phyloP scores from a whole-genome alignment of 1,140 invertebrate species.

The Drosophila truncata region DNA sequence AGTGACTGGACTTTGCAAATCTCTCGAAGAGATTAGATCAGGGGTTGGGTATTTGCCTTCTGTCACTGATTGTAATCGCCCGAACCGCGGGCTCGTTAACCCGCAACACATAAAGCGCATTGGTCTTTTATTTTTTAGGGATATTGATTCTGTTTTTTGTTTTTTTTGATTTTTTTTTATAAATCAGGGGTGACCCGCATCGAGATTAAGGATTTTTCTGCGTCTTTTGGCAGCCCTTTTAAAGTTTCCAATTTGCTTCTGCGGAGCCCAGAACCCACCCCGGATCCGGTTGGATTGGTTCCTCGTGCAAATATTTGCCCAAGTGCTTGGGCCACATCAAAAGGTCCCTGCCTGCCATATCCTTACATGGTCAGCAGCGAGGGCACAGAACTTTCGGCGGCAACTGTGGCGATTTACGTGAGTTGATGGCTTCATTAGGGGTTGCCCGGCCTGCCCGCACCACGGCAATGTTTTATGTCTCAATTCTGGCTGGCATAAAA shows the following conservation, averaged over 20 bases:
- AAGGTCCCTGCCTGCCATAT: slow-evolving; percentile 53
- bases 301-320: slow-evolving; percentile 68
- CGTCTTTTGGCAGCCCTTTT: slow-evolving; percentile 60
- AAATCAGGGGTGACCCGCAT: slow-evolving; percentile 75
- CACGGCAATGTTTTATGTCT: slow-evolving; percentile 70
- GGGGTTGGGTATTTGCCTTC: slow-evolving; percentile 62
- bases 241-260: slow-evolving; percentile 36
- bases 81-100: slow-evolving; percentile 72
- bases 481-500: slow-evolving; percentile 66
- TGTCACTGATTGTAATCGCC: slow-evolving; percentile 80
- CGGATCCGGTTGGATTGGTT: slow-evolving; percentile 42
- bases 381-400: slow-evolving; percentile 57
- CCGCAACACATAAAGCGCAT: slow-evolving; percentile 55
- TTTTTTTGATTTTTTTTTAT: slow-evolving; percentile 34
- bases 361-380: slow-evolving; percentile 76
- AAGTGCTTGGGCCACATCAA: slow-evolving; percentile 73
- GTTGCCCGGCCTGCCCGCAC: slow-evolving; percentile 53
- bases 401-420: slow-evolving; percentile 61
- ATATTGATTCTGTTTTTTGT: slow-evolving; percentile 29
- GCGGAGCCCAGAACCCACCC: slow-evolving; percentile 15
- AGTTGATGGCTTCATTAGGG: slow-evolving; percentile 77
- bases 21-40: slow-evolving; percentile 51
- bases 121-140: slow-evolving; percentile 60
- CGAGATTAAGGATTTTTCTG: slow-evolving; percentile 45
- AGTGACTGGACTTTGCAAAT: slow-evolving; percentile 46